phyloP scores from a whole-genome alignment of 2,113 vertebrate species.

The Dromas ardeola region DNA sequence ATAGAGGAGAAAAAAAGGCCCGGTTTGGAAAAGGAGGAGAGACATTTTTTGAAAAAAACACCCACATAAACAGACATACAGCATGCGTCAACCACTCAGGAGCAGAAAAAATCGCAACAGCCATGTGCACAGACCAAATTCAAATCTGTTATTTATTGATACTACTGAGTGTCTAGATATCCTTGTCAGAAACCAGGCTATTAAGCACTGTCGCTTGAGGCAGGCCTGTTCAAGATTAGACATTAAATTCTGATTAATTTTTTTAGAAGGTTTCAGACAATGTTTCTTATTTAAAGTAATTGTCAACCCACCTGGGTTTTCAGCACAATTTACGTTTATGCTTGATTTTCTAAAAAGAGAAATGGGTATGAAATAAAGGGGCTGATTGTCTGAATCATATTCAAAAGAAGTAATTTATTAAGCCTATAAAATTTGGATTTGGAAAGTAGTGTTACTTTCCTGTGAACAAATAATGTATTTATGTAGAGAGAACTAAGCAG shows the following conservation, averaged over 20 bases:
- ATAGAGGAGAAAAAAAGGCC: not conserved
- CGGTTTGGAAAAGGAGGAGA: not conserved
- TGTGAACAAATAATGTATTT: not conserved
- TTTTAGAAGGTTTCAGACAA: conserved; percentile 9
- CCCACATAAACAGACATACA: not conserved
- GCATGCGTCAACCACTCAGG: not conserved
- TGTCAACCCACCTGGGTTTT: not conserved
- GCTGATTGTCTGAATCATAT: not conserved
- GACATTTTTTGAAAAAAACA: not conserved
- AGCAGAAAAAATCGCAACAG: not conserved
- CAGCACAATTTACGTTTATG: not conserved
- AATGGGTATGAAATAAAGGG: not conserved
- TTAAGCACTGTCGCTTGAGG: not conserved
- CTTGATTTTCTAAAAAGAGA: conserved; percentile 5
- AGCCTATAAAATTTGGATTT: not conserved
- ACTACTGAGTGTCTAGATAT: not conserved
- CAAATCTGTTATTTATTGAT: not conserved
- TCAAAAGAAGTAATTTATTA: conserved; percentile 22
- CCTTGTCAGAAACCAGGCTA: not conserved
- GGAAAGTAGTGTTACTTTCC: conserved; percentile 23
- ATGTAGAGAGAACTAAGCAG: not conserved
- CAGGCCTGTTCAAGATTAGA: not conserved
- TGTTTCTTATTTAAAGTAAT: conserved; percentile 29
- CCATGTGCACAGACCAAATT: not conserved
- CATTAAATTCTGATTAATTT: conserved; percentile 4